Evolutionary conservation across 2,797 vertebrate species (phyloP).

Genomic region (Eulemur albifrons): DNA sequence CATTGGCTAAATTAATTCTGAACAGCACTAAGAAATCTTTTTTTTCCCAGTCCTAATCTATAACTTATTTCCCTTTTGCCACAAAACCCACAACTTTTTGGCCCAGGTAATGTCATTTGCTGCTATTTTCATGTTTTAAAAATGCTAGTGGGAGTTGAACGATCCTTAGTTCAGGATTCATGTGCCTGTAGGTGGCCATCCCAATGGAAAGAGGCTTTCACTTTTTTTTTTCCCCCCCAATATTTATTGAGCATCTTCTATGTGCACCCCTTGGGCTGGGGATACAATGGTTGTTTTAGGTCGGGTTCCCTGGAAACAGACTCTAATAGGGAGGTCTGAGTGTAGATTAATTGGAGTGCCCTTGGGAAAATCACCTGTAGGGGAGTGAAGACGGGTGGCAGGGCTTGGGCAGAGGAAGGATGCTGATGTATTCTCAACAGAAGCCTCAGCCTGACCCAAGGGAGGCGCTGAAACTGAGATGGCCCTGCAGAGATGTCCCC

Average conservation of each 20-base stretch:
- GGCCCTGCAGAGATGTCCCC: background rate
- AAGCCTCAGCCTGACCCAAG: background rate
- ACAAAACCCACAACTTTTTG: background rate
- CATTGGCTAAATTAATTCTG: background rate
- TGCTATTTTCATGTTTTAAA: background rate
- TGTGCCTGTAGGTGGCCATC: background rate
- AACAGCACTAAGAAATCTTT: background rate
- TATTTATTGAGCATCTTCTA: slow-evolving; percentile 16
- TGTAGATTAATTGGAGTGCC: background rate
- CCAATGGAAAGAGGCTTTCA: background rate
- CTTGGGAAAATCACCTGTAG: background rate
- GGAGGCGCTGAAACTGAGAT: background rate
- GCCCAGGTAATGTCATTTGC: background rate
- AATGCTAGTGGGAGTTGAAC: background rate
- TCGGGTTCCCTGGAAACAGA: background rate
- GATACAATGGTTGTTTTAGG: background rate
- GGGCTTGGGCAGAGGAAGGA: background rate
- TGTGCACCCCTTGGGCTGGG: background rate
- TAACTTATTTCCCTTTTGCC: background rate
- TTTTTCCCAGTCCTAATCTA: background rate
- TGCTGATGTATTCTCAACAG: background rate
- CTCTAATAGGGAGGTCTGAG: background rate
- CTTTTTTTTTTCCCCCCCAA: too few relatives aligned
- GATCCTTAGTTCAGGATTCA: background rate
- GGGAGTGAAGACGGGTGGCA: background rate